These are phyloP conservation scores for Polylopha cassiicola DNA, from an alignment of 2,888 invertebrate genomes.

Conservation along the genomic window DNA sequence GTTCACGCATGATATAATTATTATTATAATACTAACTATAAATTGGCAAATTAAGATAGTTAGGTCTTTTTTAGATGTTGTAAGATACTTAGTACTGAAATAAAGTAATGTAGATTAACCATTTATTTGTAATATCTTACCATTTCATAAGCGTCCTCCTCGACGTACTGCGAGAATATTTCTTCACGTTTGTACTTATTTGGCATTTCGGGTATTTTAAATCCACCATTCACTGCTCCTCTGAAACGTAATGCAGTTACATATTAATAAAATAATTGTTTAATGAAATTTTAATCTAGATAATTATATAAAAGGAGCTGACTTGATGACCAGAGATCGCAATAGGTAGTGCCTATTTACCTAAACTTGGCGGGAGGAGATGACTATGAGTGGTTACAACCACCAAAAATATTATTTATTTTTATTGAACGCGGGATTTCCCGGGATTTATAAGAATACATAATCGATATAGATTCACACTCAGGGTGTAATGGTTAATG, in stretches of 20 bases:
- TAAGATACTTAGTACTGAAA: background rate
- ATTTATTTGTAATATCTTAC: constrained; percentile 41
- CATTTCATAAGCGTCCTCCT: constrained; percentile 73
- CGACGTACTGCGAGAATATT: constrained; percentile 72
- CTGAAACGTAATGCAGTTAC: constrained; percentile 48
- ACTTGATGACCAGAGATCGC: too few relatives aligned
- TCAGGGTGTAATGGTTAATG: too few relatives aligned
- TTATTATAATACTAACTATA: background rate
- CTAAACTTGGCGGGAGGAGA: too few relatives aligned
- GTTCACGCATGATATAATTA: background rate
- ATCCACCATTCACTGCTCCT: constrained; percentile 77
- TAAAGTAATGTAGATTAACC: constrained; percentile 1
- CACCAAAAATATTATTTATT: too few relatives aligned
- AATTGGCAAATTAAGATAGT: too few relatives aligned
- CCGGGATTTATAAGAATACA: too few relatives aligned
- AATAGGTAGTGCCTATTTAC: too few relatives aligned
- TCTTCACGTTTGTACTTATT: constrained; percentile 52
- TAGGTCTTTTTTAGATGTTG: background rate
- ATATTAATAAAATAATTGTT: background rate
- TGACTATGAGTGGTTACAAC: too few relatives aligned
- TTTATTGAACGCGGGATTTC: too few relatives aligned
- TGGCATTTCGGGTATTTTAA: constrained; percentile 78
- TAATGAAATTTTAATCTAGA: background rate
- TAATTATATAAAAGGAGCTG: background rate
- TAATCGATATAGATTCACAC: too few relatives aligned